phyloP scores from a whole-genome alignment of 2,888 invertebrate species.

The Leptarthrus brevirostris region DNA sequence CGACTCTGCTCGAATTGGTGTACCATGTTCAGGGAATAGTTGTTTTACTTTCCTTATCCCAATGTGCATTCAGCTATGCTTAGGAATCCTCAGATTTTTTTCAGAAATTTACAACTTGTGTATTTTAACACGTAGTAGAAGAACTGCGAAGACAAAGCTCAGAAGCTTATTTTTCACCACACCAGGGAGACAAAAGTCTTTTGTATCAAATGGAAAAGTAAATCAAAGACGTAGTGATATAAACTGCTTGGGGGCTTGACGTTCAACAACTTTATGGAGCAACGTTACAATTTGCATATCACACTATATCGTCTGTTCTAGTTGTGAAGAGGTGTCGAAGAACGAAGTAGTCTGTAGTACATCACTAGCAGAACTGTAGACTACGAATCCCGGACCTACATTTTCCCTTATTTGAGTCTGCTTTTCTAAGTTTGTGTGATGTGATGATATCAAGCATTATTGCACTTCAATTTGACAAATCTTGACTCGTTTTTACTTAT shows the following conservation, averaged over 20 bases:
- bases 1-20: neutral
- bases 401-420: neutral
- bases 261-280: neutral
- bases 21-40: neutral
- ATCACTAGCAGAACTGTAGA: neutral
- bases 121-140: neutral
- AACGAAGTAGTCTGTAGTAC: neutral
- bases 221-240: slow-evolving; percentile 19
- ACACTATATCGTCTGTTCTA: neutral
- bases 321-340: neutral
- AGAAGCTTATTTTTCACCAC: neutral
- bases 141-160: slow-evolving; percentile 10
- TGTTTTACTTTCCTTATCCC: neutral
- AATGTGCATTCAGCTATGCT: neutral
- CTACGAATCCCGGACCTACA: neutral
- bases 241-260: neutral
- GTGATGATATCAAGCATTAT: neutral
- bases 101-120: neutral
- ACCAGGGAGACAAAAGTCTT: neutral
- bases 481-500: neutral
- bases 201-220: slow-evolving; percentile 11
- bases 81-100: neutral
- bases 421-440: neutral
- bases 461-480: slow-evolving; percentile 22
- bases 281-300: neutral